Evolutionary conservation across 2,113 vertebrate genomes (phyloP), one percentile per base, ranked within the genome.

Genomic region (Nothocercus julius): DNA sequence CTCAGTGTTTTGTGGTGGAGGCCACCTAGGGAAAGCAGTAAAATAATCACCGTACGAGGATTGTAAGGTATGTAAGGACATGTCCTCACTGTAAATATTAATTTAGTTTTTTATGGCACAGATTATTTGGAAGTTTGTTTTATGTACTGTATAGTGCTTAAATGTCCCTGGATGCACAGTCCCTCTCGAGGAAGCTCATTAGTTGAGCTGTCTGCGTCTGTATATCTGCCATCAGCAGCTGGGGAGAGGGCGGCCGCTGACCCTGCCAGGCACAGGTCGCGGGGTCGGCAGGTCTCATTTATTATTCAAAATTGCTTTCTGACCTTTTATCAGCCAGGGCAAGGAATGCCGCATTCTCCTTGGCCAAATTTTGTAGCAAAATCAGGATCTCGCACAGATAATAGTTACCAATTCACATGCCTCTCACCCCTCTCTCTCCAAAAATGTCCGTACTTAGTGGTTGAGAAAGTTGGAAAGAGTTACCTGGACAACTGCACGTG

Each of bases 281-380:
- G 85, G 95, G 98, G 98, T 98, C 98, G 98, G 96, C 96, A 97
- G 98, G 98, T 98, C 98, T 98, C 98, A 98, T 98, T 98, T 98
- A 98, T 98, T 98, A 98, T 98, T 98, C 98, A 98, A 95, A 98
- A 98, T 98, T 98, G 98, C 98, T 98, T 97, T 96, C 97, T 98
- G 97, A 98, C 98, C 98, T 98, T 97, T 98, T 96, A 97, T 98
- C 97, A 96, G 86, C 97, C 89, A 92, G 98, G 97, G 97, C 97
- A 97, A 95, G 97, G 95, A 97, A 96, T 56, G 81, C 92, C 96
- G 93, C 95, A 84, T 97, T 97, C 97, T 97, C 89, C 94, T 97
- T 97, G 96, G 93, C 80, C 8, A 25, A 92, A 97, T 98, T 97
- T 97, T 98, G 86, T 97, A 97, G 95, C 95, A 96, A 97, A 96